A percentile compares a stretch with the other conserved stretches of the same genome.
Conservation (phyloP, 2,113 vertebrate species). For the Boulengeromyrus knoepffleri region DNA sequence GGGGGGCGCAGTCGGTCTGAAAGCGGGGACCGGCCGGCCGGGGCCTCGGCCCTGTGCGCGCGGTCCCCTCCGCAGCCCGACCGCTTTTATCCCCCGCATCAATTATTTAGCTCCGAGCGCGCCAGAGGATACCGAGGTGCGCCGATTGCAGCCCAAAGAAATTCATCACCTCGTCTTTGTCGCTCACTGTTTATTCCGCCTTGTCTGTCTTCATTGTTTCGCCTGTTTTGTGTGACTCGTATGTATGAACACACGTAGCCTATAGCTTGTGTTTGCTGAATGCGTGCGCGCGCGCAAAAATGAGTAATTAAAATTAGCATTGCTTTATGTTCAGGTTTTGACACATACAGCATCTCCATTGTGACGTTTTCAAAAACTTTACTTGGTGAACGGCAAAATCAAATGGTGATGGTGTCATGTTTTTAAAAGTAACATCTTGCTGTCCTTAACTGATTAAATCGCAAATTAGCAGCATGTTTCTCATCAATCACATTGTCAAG, state of each 20-base stretch:
- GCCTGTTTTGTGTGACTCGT: neutral
- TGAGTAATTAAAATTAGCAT: neutral
- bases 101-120: constrained; percentile 70
- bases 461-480: neutral
- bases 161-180: constrained; percentile 45
- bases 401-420: neutral
- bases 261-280: constrained; percentile 25
- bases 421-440: neutral
- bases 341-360: neutral
- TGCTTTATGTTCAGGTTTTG: neutral
- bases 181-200: constrained; percentile 27
- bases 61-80: constrained; percentile 56
- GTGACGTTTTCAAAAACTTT: neutral
- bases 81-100: constrained; percentile 65
- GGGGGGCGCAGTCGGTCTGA: neutral
- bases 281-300: neutral
- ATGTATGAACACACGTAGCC: constrained; percentile 39
- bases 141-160: constrained; percentile 62
- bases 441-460: neutral
- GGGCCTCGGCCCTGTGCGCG: constrained; percentile 39
- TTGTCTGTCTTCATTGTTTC: neutral
- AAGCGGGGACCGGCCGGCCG: constrained; percentile 37
- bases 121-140: constrained; percentile 64
- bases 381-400: neutral
- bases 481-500: neutral